Evolutionary conservation across 2,797 vertebrate genomes (phyloP).

Genomic region (Telmatherina bonti): DNA sequence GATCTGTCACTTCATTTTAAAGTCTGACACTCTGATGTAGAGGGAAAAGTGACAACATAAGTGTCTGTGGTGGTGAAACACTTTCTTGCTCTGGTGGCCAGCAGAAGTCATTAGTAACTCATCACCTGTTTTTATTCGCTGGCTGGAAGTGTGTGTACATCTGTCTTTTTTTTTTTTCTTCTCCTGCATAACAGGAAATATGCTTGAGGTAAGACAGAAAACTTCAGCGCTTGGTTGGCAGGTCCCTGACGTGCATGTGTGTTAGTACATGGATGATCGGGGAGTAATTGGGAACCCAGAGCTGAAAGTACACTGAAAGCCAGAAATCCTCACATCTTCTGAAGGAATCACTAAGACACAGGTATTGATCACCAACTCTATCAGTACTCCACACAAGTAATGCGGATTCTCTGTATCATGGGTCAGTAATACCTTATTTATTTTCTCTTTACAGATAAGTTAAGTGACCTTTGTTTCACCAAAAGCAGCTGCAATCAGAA

Average conservation of each 20-base stretch:
- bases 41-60: constrained; percentile 69
- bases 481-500: constrained; percentile 16
- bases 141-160: constrained; percentile 21
- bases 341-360: constrained; percentile 30
- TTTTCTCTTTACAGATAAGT: constrained; percentile 9
- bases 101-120: constrained; percentile 67
- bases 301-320: constrained; percentile 28
- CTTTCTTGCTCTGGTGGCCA: constrained; percentile 54
- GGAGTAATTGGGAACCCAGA: constrained; percentile 27
- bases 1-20: constrained; percentile 75
- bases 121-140: constrained; percentile 46
- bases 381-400: constrained; percentile 27
- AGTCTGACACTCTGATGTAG: constrained; percentile 67
- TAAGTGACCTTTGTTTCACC: constrained; percentile 16
- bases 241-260: constrained; percentile 26
- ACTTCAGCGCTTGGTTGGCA: constrained; percentile 20
- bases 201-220: constrained; percentile 35
- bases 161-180: background rate
- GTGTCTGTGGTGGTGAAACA: constrained; percentile 57
- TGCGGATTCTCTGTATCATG: constrained; percentile 9
- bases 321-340: constrained; percentile 23
- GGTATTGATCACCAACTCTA: constrained; percentile 43
- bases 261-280: constrained; percentile 12
- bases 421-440: constrained; percentile 18
- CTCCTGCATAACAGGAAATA: constrained; percentile 32